Evolutionary conservation across 1,140 invertebrate genomes (phyloP), one percentile per base, ranked within the genome.

Genomic region (Sesamia nonagrioides): DNA sequence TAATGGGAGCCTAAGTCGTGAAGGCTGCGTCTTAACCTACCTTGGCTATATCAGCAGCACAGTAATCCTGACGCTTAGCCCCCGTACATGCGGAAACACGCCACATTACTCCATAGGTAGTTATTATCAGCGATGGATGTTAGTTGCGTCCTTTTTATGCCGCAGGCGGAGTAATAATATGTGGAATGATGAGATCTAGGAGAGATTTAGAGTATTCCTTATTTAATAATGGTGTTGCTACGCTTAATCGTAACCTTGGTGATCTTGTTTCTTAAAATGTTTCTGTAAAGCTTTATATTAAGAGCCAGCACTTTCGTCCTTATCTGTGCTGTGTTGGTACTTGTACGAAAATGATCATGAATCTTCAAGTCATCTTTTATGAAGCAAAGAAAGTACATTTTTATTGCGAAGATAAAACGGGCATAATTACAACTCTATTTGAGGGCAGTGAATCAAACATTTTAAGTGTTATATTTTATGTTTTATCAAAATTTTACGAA

Each of bases 401-500:
- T 74, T 74, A 74, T 60, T 54, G 27, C 40, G 71, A 58, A 45
- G 35, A 74, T 74, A 61, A 61, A 75, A 75, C 58, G 58, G n/a
- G 21, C 52, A 48, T 75, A 75, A 75, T 75, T 75, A 61, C 73
- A 61, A 75, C 52, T 63, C 40, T 77, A 77, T 77, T 61, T 68
- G 61, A 13, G 42, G 50, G 45, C 74, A 68, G 60, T 66, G 60
- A 77, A 77, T 77, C 74, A 77, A 77, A 77, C 60, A 40, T 66
- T 66, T 77, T 68, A 77, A 37, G 27, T 66, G 56, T 75, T 69
- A 37, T 75, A 75, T 77, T 77, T 66, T 77, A 77, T 68, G 60
- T 68, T 77, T 66, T 77, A 68, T 77, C 45, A 77, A 77, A 77
- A 77, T 77, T 77, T 77, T 52, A 77, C 48, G 73, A 50, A 66